phyloP scores from a whole-genome alignment of 2,888 invertebrate species.

The Chloroclystis v-ata region DNA sequence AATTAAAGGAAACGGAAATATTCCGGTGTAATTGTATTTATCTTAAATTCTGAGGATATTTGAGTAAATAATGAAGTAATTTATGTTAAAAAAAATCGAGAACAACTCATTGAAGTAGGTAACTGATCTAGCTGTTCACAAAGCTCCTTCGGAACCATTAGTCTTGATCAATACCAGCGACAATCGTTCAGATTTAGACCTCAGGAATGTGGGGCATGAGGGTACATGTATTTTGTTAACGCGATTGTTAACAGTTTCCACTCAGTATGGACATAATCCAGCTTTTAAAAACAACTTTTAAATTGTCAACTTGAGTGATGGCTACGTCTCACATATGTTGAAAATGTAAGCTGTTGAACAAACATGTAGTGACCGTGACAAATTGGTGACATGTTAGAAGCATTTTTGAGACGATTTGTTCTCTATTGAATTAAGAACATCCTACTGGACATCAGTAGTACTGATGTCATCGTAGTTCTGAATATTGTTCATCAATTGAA shows the following conservation, averaged over 20 bases:
- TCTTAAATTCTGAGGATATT: no score
- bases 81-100: no score
- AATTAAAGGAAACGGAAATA: no score
- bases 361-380: background rate
- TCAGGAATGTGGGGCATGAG: constrained; percentile 22
- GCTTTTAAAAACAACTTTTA: constrained; percentile 1
- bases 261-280: constrained; percentile 16
- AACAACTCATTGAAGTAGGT: no score
- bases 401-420: background rate
- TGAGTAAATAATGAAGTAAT: no score
- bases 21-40: no score
- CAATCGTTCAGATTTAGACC: constrained; percentile 31
- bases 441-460: background rate
- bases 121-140: constrained; percentile 12
- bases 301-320: background rate
- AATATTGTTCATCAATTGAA: no score
- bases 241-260: constrained; percentile 18
- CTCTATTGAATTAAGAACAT: background rate
- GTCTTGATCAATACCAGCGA: constrained; percentile 31
- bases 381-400: background rate
- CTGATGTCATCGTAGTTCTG: background rate
- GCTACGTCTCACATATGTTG: background rate
- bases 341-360: background rate
- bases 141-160: constrained; percentile 24
- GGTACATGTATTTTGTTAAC: constrained; percentile 28